Percentiles rank a stretch among this genome's conserved stretches.
Conservation (phyloP, 2,113 vertebrate species). For the Gallinago media region DNA sequence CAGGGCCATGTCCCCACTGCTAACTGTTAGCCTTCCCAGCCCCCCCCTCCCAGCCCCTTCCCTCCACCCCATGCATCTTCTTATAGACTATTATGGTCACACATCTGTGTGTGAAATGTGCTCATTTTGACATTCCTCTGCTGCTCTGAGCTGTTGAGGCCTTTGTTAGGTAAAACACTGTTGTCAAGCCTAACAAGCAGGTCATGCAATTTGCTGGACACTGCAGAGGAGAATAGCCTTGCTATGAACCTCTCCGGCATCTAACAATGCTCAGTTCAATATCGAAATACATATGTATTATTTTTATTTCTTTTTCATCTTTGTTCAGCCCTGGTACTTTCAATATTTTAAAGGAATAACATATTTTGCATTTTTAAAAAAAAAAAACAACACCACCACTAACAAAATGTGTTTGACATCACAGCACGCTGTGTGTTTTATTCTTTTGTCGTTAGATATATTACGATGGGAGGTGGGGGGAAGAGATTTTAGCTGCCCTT, state of each 20-base stretch:
- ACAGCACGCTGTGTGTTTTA: conserved; percentile 11
- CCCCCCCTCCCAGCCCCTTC: conserved; percentile 35
- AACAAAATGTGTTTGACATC: neutral
- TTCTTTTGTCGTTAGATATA: conserved; percentile 41
- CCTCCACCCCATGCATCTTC: conserved; percentile 81
- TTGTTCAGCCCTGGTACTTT: conserved; percentile 14
- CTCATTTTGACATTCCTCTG: conserved; percentile 93
- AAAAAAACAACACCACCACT: neutral
- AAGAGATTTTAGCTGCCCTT: conserved; percentile 36
- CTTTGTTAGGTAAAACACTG: conserved; percentile 89
- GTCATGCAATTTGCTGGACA: conserved; percentile 80
- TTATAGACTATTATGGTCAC: conserved; percentile 88
- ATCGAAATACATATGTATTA: conserved; percentile 66
- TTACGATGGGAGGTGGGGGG: neutral
- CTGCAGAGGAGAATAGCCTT: conserved; percentile 65
- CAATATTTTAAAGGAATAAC: conserved; percentile 42
- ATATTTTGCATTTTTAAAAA: neutral
- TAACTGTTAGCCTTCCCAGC: conserved; percentile 76
- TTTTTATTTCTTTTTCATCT: neutral
- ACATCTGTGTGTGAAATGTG: conserved; percentile 98
- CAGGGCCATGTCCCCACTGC: conserved; percentile 75
- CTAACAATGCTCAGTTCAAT: conserved; percentile 64
- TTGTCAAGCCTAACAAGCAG: conserved; percentile 92
- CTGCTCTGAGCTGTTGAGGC: conserved; percentile 84
- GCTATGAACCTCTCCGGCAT: conserved; percentile 63